A percentile compares a stretch with the other conserved stretches of the same genome.
These are phyloP conservation scores for Apeltes quadracus DNA, from an alignment of 2,113 vertebrate species.

Conservation along the genomic window DNA sequence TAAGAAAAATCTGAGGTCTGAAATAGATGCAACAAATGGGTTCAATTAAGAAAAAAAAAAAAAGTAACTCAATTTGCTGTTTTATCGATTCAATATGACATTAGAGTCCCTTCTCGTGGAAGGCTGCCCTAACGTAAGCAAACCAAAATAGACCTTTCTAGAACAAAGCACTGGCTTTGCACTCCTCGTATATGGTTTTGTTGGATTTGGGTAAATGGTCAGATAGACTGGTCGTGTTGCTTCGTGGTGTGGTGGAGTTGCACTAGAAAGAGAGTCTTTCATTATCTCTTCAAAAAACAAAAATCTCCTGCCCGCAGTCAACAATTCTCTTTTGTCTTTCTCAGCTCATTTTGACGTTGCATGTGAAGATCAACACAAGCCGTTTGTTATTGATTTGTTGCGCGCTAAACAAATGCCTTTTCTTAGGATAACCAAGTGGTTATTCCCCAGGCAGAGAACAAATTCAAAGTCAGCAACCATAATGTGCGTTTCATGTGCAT, in stretches of 20 bases:
- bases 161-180: conserved; percentile 35
- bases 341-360: conserved; percentile 11
- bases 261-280: conserved; percentile 12
- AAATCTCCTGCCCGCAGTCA: background rate
- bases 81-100: conserved; percentile 57
- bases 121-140: background rate
- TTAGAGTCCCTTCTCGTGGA: conserved; percentile 35
- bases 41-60: conserved; percentile 41
- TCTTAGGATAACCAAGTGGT: conserved; percentile 8
- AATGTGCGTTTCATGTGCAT: background rate
- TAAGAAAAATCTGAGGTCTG: background rate
- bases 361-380: conserved; percentile 2
- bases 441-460: background rate
- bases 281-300: conserved; percentile 24
- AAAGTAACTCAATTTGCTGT: conserved; percentile 32
- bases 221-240: conserved; percentile 43
- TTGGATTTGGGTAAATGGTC: conserved; percentile 29
- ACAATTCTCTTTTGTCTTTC: conserved; percentile 2
- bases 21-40: conserved; percentile 4
- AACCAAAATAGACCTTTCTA: conserved; percentile 48
- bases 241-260: conserved; percentile 29
- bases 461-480: background rate
- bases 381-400: background rate
- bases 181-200: conserved; percentile 40
- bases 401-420: conserved; percentile 13